phyloP scores from a whole-genome alignment of 1,140 invertebrate genomes.

The Danaus melanippus region DNA sequence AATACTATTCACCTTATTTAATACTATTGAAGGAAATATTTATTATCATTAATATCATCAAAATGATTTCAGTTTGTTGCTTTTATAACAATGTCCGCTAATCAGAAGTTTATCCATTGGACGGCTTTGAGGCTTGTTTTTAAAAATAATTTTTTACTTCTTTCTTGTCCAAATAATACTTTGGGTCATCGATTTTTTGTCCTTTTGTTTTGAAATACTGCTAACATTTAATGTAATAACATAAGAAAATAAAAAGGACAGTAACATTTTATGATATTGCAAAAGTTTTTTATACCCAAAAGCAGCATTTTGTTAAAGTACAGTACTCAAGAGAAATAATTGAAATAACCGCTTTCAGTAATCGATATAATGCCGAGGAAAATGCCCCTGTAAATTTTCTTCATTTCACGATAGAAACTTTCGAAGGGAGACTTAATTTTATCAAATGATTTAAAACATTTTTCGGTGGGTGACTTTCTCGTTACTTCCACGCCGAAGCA shows the following conservation, averaged over 20 bases:
- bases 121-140: too few species aligned
- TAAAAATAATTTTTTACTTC: too few species aligned
- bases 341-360: slow-evolving; percentile 8
- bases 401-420: slow-evolving; percentile 8
- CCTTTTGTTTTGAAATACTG: too few species aligned
- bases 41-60: neutral
- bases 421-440: slow-evolving; percentile 15
- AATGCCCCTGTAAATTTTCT: neutral
- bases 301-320: neutral
- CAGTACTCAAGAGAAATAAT: neutral
- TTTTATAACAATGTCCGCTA: too few species aligned
- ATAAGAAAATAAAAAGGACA: neutral
- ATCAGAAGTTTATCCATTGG: too few species aligned
- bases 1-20: slow-evolving; percentile 20
- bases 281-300: neutral
- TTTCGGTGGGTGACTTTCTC: slow-evolving; percentile 17
- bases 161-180: too few species aligned
- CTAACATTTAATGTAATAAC: too few species aligned
- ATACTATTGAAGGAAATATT: slow-evolving; percentile 2
- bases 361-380: slow-evolving; percentile 8
- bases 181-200: too few species aligned
- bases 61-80: too few species aligned
- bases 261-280: neutral
- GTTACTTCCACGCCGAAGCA: slow-evolving; percentile 5
- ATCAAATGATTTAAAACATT: slow-evolving; percentile 27